A percentile compares a stretch with the other conserved stretches of the same genome.
These are phyloP conservation scores for Actinemys pallida DNA, from an alignment of 2,113 vertebrate genomes.

Conservation along the genomic window DNA sequence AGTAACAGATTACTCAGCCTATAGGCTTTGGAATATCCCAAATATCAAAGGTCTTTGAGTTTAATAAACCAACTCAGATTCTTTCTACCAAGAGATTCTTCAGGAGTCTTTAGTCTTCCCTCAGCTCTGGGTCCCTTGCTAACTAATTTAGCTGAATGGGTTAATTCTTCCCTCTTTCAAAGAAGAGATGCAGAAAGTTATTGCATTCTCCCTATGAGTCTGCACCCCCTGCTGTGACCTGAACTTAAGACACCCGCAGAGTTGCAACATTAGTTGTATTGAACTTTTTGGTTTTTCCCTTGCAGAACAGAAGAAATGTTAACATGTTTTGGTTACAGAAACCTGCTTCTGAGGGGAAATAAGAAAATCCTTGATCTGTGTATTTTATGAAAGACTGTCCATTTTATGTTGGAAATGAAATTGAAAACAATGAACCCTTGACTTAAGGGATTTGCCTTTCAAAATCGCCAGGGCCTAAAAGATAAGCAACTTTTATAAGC, in stretches of 20 bases:
- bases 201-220: constrained; percentile 36
- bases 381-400: neutral
- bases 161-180: constrained; percentile 54
- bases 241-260: constrained; percentile 65
- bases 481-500: neutral
- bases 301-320: constrained; percentile 60
- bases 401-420: neutral
- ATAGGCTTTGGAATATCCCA: accelerated
- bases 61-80: neutral
- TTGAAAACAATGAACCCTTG: neutral
- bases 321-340: constrained; percentile 50
- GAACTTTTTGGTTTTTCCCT: constrained; percentile 72
- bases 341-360: neutral
- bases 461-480: neutral
- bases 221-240: constrained; percentile 64
- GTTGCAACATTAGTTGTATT: constrained; percentile 56
- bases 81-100: accelerated
- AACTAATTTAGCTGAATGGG: neutral
- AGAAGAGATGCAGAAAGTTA: constrained; percentile 66
- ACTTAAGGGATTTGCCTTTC: neutral
- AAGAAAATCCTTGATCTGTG: neutral
- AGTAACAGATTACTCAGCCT: neutral
- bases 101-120: neutral
- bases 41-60: neutral
- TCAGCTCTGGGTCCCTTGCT: neutral